These are phyloP conservation scores for Metopolophium dirhodum DNA, from an alignment of 1,140 invertebrate genomes.

Conservation along the genomic window DNA sequence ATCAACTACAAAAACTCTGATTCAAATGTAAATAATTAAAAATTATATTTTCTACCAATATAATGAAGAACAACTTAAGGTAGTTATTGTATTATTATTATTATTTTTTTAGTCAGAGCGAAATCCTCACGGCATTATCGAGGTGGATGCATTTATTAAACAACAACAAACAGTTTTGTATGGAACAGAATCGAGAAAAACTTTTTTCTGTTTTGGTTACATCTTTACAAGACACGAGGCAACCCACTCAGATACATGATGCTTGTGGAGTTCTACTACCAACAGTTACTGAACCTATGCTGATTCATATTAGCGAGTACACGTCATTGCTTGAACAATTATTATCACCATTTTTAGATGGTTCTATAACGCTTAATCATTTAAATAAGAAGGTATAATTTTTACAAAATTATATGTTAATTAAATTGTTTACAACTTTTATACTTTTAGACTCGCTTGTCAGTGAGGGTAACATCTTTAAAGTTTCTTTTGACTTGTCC, in stretches of 20 bases:
- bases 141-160: constrained; percentile 72
- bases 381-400: constrained; percentile 48
- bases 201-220: constrained; percentile 57
- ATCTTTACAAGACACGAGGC: constrained; percentile 61
- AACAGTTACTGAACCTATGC: constrained; percentile 68
- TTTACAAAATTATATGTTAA: background rate
- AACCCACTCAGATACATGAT: constrained; percentile 67
- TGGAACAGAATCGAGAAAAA: constrained; percentile 58
- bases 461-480: constrained; percentile 67
- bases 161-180: constrained; percentile 59
- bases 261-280: constrained; percentile 69
- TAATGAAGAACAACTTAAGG: background rate
- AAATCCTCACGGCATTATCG: constrained; percentile 72
- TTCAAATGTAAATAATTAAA: constrained; percentile 29
- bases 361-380: constrained; percentile 45
- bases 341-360: constrained; percentile 62
- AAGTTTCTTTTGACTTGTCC: constrained; percentile 69
- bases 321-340: constrained; percentile 57
- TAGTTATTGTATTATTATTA: too few relatives aligned
- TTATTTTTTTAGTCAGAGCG: constrained; percentile 68
- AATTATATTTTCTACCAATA: background rate
- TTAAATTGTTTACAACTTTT: background rate
- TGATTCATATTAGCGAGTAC: constrained; percentile 62
- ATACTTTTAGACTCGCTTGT: constrained; percentile 64
- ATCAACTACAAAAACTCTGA: constrained; percentile 49